phyloP scores from a whole-genome alignment of 2,888 invertebrate genomes.

The Anarsia innoxiella region DNA sequence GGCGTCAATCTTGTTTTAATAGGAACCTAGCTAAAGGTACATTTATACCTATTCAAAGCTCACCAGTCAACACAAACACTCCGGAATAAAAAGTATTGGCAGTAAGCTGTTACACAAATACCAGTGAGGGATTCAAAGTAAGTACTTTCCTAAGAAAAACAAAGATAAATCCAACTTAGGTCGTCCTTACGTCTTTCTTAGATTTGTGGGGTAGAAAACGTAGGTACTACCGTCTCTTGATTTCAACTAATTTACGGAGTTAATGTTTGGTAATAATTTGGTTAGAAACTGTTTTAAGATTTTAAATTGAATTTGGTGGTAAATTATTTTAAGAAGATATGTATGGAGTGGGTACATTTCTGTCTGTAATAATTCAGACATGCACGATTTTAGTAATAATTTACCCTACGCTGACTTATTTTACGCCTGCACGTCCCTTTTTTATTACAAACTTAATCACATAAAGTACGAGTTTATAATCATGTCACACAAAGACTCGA shows the following conservation, averaged over 20 bases:
- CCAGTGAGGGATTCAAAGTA: slow-evolving; percentile 56
- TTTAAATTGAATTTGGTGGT: neutral
- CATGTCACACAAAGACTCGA: no score
- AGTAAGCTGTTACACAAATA: slow-evolving; percentile 60
- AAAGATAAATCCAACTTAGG: slow-evolving; percentile 66
- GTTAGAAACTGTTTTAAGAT: slow-evolving; percentile 1
- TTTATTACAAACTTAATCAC: no score
- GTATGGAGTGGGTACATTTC: no score
- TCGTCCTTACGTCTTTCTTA: slow-evolving; percentile 32
- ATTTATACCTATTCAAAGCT: no score
- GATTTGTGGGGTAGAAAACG: slow-evolving; percentile 36
- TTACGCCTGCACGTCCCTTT: no score
- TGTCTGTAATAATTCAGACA: no score
- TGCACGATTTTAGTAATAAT: no score
- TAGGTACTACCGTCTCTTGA: slow-evolving; percentile 32
- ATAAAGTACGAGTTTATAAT: no score
- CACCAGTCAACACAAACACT: slow-evolving; percentile 26
- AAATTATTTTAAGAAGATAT: no score
- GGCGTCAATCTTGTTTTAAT: no score
- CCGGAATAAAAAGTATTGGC: slow-evolving; percentile 35
- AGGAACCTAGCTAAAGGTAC: no score
- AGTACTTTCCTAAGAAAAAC: slow-evolving; percentile 55
- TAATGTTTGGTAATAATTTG: slow-evolving; percentile 24
- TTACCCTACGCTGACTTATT: no score
- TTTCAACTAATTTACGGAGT: slow-evolving; percentile 39